Percentiles rank a stretch among this genome's conserved stretches.
These are phyloP conservation scores for Pseudorasbora parva DNA, from an alignment of 2,113 vertebrate species.

Conservation along the genomic window DNA sequence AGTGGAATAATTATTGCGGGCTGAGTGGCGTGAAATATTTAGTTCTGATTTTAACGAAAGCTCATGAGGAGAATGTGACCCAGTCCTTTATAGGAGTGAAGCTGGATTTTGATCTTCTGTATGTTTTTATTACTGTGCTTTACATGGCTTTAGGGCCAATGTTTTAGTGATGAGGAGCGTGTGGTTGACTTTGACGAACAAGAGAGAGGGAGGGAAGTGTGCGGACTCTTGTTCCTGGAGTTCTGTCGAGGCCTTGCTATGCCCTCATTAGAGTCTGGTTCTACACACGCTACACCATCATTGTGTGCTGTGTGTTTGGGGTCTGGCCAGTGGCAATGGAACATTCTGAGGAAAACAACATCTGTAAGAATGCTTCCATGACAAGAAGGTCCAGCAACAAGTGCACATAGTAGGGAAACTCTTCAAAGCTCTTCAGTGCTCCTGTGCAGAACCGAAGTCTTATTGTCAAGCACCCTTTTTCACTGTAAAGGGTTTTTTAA, in stretches of 20 bases:
- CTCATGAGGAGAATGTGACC: slow-evolving; percentile 7
- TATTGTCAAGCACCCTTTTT: not conserved
- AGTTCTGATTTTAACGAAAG: slow-evolving; percentile 44
- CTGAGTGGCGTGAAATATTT: slow-evolving; percentile 52
- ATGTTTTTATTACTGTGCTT: slow-evolving; percentile 42
- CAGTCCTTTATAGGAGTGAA: slow-evolving; percentile 4
- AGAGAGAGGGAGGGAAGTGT: not conserved
- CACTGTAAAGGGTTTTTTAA: not conserved
- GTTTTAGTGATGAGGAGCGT: slow-evolving; percentile 45
- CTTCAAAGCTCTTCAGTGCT: not conserved
- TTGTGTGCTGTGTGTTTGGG: not conserved
- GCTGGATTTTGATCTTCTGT: not conserved
- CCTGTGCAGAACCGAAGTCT: not conserved
- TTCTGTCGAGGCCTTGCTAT: slow-evolving; percentile 2
- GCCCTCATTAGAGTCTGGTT: slow-evolving; percentile 35
- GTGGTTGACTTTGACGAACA: not conserved
- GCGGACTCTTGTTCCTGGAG: not conserved
- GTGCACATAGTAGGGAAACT: not conserved
- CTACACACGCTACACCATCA: not conserved
- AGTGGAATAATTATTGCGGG: slow-evolving; percentile 27
- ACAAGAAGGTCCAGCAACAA: not conserved
- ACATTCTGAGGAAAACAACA: slow-evolving; percentile 37
- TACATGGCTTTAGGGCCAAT: slow-evolving; percentile 49
- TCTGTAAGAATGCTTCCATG: slow-evolving; percentile 40
- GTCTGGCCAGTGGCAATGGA: slow-evolving; percentile 25